Conservation (phyloP, 1,140 invertebrate genomes). For the Hycleus cichorii region DNA sequence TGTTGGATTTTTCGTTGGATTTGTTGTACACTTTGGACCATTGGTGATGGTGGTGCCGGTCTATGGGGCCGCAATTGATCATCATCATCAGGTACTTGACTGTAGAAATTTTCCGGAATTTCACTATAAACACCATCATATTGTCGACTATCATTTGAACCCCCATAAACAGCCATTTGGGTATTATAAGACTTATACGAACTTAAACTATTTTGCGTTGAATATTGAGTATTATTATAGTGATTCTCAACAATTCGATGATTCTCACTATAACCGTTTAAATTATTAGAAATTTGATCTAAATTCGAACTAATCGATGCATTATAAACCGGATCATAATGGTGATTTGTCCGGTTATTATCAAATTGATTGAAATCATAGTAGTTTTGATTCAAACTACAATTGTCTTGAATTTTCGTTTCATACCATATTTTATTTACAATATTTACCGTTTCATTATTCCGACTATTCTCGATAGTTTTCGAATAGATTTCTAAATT, state of each 20-base stretch:
- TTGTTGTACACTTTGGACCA: constrained; percentile 38
- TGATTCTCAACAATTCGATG: constrained; percentile 24
- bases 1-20: constrained; percentile 39
- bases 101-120: constrained; percentile 39
- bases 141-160: constrained; percentile 20
- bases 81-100: constrained; percentile 32
- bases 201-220: constrained; percentile 8
- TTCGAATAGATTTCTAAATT: constrained; percentile 24
- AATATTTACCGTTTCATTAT: constrained; percentile 37
- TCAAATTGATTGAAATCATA: constrained; percentile 24
- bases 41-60: constrained; percentile 37
- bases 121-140: constrained; percentile 38
- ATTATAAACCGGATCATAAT: constrained; percentile 3
- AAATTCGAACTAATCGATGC: not conserved
- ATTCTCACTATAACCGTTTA: constrained; percentile 6
- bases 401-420: constrained; percentile 20
- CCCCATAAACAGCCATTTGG: constrained; percentile 2
- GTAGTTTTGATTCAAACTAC: constrained; percentile 18
- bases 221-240: constrained; percentile 35
- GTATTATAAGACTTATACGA: constrained; percentile 8
- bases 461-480: constrained; percentile 4
- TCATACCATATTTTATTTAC: constrained; percentile 46
- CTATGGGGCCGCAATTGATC: constrained; percentile 35
- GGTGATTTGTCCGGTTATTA: constrained; percentile 18
- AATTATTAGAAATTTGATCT: not conserved